These are phyloP conservation scores for Melinaea menophilus DNA, from an alignment of 2,888 invertebrate genomes.

Conservation along the genomic window DNA sequence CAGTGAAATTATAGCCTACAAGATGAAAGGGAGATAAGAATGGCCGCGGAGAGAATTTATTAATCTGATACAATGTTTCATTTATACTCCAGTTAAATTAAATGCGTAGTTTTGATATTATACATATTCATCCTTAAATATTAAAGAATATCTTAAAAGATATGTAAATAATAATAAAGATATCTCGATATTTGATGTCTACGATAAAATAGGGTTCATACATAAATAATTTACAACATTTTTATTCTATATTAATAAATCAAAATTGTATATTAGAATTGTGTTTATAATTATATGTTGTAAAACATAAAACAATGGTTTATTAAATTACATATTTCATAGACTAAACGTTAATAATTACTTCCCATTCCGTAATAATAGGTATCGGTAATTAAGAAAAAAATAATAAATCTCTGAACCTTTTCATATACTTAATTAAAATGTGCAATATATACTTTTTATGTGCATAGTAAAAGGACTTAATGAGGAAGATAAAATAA, in stretches of 20 bases:
- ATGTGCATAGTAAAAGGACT: not conserved
- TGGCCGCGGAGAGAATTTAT: slow-evolving; percentile 42
- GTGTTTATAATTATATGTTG: not conserved
- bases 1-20: slow-evolving; percentile 68
- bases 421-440: not conserved
- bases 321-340: not conserved
- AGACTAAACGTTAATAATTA: not conserved
- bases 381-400: not conserved
- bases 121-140: not conserved
- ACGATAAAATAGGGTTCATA: no score
- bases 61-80: slow-evolving; percentile 29
- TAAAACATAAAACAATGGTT: not conserved
- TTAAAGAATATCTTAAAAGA: not conserved
- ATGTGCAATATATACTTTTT: not conserved
- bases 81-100: slow-evolving; percentile 12
- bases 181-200: no score
- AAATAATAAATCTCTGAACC: not conserved
- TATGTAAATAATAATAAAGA: no score
- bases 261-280: no score
- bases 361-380: not conserved
- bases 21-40: slow-evolving; percentile 67
- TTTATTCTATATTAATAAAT: no score
- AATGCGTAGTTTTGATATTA: not conserved
- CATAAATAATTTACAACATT: no score
- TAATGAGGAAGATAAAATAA: not conserved